Base-by-base conservation (phyloP, 2,888 invertebrate species). In the Volucella bombylans region DNA sequence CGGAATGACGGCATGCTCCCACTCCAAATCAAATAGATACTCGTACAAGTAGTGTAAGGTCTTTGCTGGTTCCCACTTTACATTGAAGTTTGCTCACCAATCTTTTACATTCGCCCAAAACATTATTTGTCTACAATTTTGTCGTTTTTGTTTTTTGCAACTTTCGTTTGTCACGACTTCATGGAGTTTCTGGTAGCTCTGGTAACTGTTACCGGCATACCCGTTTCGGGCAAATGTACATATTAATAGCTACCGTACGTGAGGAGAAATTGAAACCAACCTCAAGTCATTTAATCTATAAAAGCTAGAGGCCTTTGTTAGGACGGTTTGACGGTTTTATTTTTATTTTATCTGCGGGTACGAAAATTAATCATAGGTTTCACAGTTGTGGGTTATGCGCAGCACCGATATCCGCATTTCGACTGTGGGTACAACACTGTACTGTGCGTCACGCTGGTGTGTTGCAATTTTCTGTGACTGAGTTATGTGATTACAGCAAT, bases 141-240 rank as follows among this genome's bases (percentile, higher is more conserved):
- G 31, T 31, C 23, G 23, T 23, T 2, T 31, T 31, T 31, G 4
- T 41, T 4, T 65, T 74, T 43, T 67, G 69, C 69, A 83, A 83
- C 83, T 83, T 83, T 83, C 83, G 52, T 83, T 83, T 79, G 74
- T 83, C 74, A 79, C 79, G 68, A 82, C 45, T 50, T 69, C 62
- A 43, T 6, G 23, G 41, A 57, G 12, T 62, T 15, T 14, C 39
- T 64, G 18, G 31, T 6, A 31, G 31, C 31, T 31, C 6, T 72
- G 45, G 54, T 50, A 15, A 65, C 45, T 55, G 52, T 61, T 61
- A 67, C 67, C 79, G 67, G 67, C 62, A 73, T 61, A 73, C 47
- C 39, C 14, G 10, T 52, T 47, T 80, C 4, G 0, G 12, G n/a
- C 39, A 31, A 45, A 6, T 67, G 31, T 18, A n/a, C 43, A 14